These are phyloP conservation scores for Entomyzon cyanotis DNA, from an alignment of 2,113 vertebrate species.

Conservation along the genomic window DNA sequence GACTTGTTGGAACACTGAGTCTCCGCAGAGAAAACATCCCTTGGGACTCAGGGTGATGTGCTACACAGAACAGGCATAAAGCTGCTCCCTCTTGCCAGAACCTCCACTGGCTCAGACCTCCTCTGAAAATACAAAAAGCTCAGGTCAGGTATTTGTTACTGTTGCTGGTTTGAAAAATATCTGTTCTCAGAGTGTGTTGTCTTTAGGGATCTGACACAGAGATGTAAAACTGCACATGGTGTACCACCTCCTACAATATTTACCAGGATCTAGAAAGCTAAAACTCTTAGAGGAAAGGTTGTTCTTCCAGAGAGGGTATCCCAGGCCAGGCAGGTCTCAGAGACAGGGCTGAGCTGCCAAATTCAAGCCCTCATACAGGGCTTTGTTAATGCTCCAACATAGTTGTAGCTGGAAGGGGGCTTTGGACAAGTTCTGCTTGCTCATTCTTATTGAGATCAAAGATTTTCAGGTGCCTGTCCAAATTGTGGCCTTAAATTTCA, in stretches of 20 bases:
- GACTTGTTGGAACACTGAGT: neutral
- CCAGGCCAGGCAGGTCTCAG: neutral
- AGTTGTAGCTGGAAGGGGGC: neutral
- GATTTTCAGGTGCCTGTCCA: neutral
- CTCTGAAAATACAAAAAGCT: neutral
- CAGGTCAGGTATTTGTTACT: neutral
- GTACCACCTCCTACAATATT: neutral
- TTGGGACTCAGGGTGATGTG: rapidly evolving
- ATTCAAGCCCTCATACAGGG: neutral
- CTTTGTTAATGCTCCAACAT: rapidly evolving
- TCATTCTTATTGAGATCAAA: neutral
- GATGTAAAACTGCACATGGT: neutral
- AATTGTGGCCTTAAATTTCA: neutral
- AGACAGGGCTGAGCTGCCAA: neutral
- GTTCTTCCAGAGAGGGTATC: neutral
- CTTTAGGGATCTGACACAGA: neutral
- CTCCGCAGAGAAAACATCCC: neutral
- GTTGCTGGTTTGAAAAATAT: neutral
- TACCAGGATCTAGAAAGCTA: neutral
- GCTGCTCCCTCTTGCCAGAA: neutral
- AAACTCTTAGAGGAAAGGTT: neutral
- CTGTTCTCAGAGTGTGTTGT: neutral
- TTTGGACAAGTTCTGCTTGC: neutral
- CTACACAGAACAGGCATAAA: rapidly evolving
- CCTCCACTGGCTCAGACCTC: neutral